phyloP scores from a whole-genome alignment of 2,113 vertebrate species.

The Chaetura pelagica region DNA sequence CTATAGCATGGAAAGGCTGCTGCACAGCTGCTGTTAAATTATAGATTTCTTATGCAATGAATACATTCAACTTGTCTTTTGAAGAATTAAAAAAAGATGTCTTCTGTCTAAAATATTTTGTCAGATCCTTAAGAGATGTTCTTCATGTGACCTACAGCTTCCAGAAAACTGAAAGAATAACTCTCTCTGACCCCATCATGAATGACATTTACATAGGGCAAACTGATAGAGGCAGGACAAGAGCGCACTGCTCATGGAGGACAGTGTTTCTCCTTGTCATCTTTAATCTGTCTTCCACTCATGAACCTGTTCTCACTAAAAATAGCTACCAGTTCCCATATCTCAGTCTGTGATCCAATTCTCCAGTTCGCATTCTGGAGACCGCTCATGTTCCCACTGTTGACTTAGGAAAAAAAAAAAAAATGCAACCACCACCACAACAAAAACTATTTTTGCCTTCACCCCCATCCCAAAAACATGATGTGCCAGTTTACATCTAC shows the following conservation, averaged over 20 bases:
- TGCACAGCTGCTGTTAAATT: slow-evolving; percentile 73
- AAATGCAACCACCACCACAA: neutral
- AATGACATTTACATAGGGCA: slow-evolving; percentile 14
- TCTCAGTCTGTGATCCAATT: neutral
- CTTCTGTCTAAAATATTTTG: slow-evolving; percentile 71
- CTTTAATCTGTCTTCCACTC: slow-evolving; percentile 24
- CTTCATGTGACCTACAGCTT: slow-evolving; percentile 61
- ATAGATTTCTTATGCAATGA: slow-evolving; percentile 77
- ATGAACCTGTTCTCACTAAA: slow-evolving; percentile 37
- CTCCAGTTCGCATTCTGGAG: neutral
- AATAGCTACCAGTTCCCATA: neutral
- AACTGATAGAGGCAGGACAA: neutral
- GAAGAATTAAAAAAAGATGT: slow-evolving; percentile 75
- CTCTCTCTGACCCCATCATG: slow-evolving; percentile 21
- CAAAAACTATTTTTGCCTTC: neutral
- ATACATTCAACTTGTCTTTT: slow-evolving; percentile 72
- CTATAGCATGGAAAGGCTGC: slow-evolving; percentile 70
- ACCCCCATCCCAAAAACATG: neutral
- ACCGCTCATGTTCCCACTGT: neutral
- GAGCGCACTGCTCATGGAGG: neutral
- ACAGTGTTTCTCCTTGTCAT: slow-evolving; percentile 9
- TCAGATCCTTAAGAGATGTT: slow-evolving; percentile 51
- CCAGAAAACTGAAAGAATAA: slow-evolving; percentile 57
- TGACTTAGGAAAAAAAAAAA: neutral
- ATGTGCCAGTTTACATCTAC: slow-evolving; percentile 22